phyloP scores from a whole-genome alignment of 2,113 vertebrate genomes.

The Perca flavescens region DNA sequence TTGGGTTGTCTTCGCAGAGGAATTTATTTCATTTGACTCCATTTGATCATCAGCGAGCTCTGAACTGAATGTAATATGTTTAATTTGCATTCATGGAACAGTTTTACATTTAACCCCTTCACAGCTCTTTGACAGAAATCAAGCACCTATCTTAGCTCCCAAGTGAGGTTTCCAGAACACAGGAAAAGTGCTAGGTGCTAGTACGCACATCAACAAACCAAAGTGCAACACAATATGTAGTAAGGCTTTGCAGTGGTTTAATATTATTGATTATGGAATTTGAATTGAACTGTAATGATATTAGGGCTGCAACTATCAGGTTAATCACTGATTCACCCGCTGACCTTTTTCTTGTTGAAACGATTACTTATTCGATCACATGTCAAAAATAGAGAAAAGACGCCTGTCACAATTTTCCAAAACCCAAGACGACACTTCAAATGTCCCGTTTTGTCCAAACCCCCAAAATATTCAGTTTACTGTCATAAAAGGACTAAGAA shows the following conservation, averaged over 20 bases:
- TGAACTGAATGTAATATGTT: constrained; percentile 16
- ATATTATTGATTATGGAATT: neutral
- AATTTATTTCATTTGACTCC: constrained; percentile 25
- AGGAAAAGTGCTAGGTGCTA: neutral
- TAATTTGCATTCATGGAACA: constrained; percentile 14
- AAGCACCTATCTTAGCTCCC: neutral
- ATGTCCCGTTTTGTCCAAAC: neutral
- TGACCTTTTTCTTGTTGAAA: neutral
- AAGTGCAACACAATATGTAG: too few species aligned
- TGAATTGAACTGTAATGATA: neutral
- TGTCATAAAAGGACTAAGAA: neutral
- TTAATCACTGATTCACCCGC: neutral
- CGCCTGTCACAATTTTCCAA: neutral
- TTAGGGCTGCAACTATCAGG: neutral
- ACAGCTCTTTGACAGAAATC: constrained; percentile 18
- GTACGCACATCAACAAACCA: neutral
- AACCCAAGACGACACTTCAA: neutral
- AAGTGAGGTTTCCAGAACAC: constrained; percentile 10
- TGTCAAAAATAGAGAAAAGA: neutral
- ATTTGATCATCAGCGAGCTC: constrained; percentile 33
- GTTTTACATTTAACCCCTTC: constrained; percentile 26
- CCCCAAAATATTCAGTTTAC: neutral
- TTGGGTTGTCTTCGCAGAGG: constrained; percentile 11
- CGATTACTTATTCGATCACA: neutral
- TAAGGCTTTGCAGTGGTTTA: neutral